Evolutionary conservation across 2,113 vertebrate species (phyloP).

Genomic region (Bufo bufo): DNA sequence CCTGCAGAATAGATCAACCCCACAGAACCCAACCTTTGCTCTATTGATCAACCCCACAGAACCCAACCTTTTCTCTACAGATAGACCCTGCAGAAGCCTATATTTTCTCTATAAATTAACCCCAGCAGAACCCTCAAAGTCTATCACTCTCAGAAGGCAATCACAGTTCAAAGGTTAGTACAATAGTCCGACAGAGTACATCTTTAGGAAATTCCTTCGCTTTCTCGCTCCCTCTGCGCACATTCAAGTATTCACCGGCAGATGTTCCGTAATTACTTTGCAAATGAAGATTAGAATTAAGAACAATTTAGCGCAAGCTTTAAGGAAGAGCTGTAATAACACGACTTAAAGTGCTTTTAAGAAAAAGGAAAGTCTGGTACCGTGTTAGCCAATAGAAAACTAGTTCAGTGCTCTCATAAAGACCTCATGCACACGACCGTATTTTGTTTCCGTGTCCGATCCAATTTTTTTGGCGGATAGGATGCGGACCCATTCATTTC

Average conservation of each 20-base stretch:
- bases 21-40: too few species aligned
- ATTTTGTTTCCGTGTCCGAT: too few species aligned
- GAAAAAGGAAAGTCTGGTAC: too few species aligned
- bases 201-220: too few species aligned
- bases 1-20: too few species aligned
- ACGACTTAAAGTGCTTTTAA: not conserved
- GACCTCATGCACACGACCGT: too few species aligned
- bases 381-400: too few species aligned
- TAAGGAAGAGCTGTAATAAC: slow-evolving; percentile 6
- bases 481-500: too few species aligned
- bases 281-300: slow-evolving; percentile 32
- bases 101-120: not conserved
- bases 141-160: not conserved
- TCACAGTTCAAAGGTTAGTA: not conserved
- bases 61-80: too few species aligned
- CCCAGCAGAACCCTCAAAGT: not conserved
- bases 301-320: slow-evolving; percentile 20
- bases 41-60: too few species aligned
- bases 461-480: too few species aligned
- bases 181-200: not conserved
- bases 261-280: slow-evolving; percentile 37
- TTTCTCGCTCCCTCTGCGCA: not conserved
- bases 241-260: not conserved
- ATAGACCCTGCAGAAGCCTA: not conserved
- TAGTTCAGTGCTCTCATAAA: too few species aligned